Conservation (phyloP, 2,113 vertebrate species). For the Petrocephalus zakoni region DNA sequence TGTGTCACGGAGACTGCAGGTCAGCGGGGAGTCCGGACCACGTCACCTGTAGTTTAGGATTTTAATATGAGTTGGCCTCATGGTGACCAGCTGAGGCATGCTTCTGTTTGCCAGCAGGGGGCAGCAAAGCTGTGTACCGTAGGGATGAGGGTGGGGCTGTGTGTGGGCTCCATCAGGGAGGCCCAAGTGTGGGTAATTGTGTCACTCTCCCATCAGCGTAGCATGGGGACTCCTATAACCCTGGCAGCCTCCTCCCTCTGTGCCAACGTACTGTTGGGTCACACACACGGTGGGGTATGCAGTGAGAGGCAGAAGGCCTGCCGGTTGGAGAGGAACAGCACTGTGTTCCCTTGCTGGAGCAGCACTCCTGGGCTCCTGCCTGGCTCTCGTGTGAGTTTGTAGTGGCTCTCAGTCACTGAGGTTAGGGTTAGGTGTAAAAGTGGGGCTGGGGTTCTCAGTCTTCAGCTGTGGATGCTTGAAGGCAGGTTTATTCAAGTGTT, state of each 20-base stretch:
- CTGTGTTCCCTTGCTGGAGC: not conserved
- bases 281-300: not conserved
- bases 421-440: not conserved
- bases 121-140: not conserved
- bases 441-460: not conserved
- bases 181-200: not conserved
- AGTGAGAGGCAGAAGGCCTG: not conserved
- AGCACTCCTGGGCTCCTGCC: not conserved
- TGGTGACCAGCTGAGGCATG: not conserved
- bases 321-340: not conserved
- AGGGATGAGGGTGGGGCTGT: constrained; percentile 2
- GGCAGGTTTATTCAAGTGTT: not conserved
- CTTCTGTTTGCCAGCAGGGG: not conserved
- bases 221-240: not conserved
- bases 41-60: not conserved
- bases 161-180: not conserved
- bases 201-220: not conserved
- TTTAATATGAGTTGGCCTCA: not conserved
- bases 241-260: not conserved
- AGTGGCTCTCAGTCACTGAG: not conserved
- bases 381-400: not conserved
- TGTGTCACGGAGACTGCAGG: not conserved
- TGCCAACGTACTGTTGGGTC: not conserved
- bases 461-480: not conserved
- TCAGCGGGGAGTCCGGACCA: not conserved